A percentile compares a stretch with the other conserved stretches of the same genome.
Evolutionary conservation across 2,113 vertebrate genomes (phyloP).

Genomic region (Equus quagga): DNA sequence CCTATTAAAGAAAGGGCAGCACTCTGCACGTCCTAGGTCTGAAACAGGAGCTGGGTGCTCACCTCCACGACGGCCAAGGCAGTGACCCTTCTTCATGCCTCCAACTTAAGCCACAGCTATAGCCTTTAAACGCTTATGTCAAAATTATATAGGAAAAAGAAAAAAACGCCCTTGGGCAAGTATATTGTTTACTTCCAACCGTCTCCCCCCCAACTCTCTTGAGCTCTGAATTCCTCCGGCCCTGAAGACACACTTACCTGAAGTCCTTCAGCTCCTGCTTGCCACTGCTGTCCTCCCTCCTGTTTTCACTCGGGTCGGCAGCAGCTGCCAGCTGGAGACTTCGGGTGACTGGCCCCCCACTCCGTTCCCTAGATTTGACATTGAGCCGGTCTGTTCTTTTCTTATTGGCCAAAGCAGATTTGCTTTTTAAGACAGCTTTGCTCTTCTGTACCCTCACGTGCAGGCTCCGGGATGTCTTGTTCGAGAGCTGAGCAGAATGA

Average conservation of each 20-base stretch:
- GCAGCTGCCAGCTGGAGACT: slow-evolving; percentile 91
- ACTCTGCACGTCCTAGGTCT: slow-evolving; percentile 49
- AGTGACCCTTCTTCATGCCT: not conserved
- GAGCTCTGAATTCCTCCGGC: not conserved
- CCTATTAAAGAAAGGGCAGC: slow-evolving; percentile 72
- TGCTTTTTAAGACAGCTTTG: slow-evolving; percentile 89
- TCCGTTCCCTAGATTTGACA: slow-evolving; percentile 87
- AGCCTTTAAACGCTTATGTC: slow-evolving; percentile 53
- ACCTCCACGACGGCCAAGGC: slow-evolving; percentile 56
- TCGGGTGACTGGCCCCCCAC: slow-evolving; percentile 87
- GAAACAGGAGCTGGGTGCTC: slow-evolving; percentile 4
- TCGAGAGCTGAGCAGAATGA: slow-evolving; percentile 84
- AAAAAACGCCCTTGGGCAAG: not conserved
- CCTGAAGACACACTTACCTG: slow-evolving; percentile 85
- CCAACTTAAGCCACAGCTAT: slow-evolving; percentile 31
- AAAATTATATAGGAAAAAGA: slow-evolving; percentile 55
- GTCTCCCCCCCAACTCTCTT: not conserved
- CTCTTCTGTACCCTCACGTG: slow-evolving; percentile 90
- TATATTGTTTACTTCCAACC: slow-evolving; percentile 24
- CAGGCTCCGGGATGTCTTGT: slow-evolving; percentile 90
- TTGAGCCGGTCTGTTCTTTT: slow-evolving; percentile 90
- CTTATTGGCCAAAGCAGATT: slow-evolving; percentile 84
- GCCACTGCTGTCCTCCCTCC: slow-evolving; percentile 88
- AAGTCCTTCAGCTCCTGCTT: slow-evolving; percentile 92
- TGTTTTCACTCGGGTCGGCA: slow-evolving; percentile 88